These are phyloP conservation scores for Buphagus erythrorhynchus DNA, from an alignment of 2,797 vertebrate genomes.

Conservation along the genomic window DNA sequence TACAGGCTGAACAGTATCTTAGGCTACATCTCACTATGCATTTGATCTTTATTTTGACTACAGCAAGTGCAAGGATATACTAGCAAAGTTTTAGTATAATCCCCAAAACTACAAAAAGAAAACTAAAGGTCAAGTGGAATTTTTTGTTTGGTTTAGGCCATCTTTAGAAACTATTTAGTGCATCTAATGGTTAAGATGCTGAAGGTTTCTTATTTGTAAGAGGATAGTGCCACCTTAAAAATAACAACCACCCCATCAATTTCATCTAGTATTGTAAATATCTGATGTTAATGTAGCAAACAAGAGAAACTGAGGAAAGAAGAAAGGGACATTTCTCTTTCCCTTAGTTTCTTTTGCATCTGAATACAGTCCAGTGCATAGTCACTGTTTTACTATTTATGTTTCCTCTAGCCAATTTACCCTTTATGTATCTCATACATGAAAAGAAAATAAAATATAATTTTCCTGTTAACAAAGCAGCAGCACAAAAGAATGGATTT, in stretches of 20 bases:
- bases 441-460: not conserved
- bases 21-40: not conserved
- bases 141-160: not conserved
- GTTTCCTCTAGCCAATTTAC: not conserved
- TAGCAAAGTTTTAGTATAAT: not conserved
- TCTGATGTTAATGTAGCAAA: not conserved
- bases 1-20: not conserved
- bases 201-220: not conserved
- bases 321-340: not conserved
- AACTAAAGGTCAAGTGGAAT: not conserved
- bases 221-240: not conserved
- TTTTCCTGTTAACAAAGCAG: not conserved
- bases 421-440: not conserved
- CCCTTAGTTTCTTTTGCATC: not conserved
- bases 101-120: not conserved
- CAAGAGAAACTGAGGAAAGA: constrained; percentile 7
- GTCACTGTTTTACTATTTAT: not conserved
- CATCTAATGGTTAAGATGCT: not conserved
- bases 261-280: not conserved
- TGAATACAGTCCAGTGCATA: not conserved
- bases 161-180: not conserved
- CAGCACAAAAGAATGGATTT: not conserved
- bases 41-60: not conserved
- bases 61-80: not conserved
- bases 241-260: not conserved